These are phyloP conservation scores for Apis dorsata DNA, from an alignment of 1,140 invertebrate genomes.

Conservation along the genomic window DNA sequence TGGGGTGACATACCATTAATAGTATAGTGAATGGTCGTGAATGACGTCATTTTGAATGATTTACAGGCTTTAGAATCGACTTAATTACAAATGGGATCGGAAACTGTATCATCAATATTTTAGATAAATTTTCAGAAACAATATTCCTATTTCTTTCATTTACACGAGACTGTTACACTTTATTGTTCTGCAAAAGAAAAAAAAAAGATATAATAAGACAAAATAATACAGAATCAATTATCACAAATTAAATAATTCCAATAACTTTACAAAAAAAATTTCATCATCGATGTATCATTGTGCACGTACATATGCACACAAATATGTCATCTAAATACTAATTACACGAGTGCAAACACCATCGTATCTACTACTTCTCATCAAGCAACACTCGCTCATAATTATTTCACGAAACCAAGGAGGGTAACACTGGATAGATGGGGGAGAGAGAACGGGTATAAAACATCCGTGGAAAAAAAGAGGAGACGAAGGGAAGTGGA, in stretches of 20 bases:
- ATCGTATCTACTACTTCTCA: too few relatives aligned
- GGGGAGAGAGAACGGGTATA: neutral
- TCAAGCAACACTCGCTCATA: neutral
- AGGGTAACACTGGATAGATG: neutral
- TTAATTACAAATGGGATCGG: slow-evolving; percentile 23
- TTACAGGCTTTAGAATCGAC: slow-evolving; percentile 2
- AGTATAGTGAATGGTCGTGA: slow-evolving; percentile 26
- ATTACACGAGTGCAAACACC: neutral
- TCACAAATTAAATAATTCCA: too few relatives aligned
- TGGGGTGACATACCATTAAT: slow-evolving; percentile 44
- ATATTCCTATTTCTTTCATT: too few relatives aligned
- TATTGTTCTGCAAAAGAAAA: too few relatives aligned
- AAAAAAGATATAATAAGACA: too few relatives aligned
- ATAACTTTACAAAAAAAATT: neutral
- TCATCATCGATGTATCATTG: neutral
- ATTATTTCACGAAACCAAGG: slow-evolving; percentile 26
- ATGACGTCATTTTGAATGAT: slow-evolving; percentile 38
- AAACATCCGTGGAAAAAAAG: neutral
- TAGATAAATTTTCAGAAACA: too few relatives aligned
- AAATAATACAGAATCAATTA: neutral
- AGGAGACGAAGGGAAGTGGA: too few relatives aligned
- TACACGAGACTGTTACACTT: too few relatives aligned
- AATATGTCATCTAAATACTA: neutral
- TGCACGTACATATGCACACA: too few relatives aligned
- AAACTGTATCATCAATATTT: neutral